A percentile compares a stretch with the other conserved stretches of the same genome.
phyloP scores from a whole-genome alignment of 37 sponge, comb jelly and placozoan species.

The Mnemiopsis leidyi region DNA sequence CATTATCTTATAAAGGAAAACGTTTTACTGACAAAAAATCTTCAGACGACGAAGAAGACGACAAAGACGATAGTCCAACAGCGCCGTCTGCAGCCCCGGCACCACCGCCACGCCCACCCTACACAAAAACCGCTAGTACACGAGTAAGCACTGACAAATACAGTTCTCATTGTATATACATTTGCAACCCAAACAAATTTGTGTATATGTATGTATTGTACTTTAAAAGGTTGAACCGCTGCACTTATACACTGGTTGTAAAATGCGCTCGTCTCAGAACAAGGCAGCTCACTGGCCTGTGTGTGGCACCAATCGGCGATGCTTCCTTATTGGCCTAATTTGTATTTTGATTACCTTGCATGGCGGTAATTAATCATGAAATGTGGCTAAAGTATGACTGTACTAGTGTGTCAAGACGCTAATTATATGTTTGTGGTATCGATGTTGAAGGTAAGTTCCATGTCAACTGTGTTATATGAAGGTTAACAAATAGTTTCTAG shows the following conservation, averaged over 20 bases:
- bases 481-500: too few species aligned
- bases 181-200: neutral
- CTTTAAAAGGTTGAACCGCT: neutral
- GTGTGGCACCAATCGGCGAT: too few species aligned
- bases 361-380: neutral
- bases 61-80: neutral
- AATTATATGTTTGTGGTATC: too few species aligned
- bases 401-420: too few species aligned
- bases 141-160: slow-evolving; percentile 56
- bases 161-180: too few species aligned
- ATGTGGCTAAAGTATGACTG: too few species aligned
- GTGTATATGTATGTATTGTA: neutral
- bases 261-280: too few species aligned
- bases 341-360: neutral
- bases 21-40: too few species aligned
- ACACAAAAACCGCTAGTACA: slow-evolving; percentile 57
- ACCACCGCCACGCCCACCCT: neutral
- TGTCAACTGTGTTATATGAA: too few species aligned
- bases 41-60: slow-evolving; percentile 57
- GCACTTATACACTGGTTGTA: neutral
- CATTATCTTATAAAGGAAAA: too few species aligned
- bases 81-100: neutral
- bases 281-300: too few species aligned
- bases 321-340: neutral
- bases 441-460: too few species aligned